These are phyloP conservation scores for Lagocephalus sceleratus DNA, from an alignment of 2,797 vertebrate species.

Conservation along the genomic window DNA sequence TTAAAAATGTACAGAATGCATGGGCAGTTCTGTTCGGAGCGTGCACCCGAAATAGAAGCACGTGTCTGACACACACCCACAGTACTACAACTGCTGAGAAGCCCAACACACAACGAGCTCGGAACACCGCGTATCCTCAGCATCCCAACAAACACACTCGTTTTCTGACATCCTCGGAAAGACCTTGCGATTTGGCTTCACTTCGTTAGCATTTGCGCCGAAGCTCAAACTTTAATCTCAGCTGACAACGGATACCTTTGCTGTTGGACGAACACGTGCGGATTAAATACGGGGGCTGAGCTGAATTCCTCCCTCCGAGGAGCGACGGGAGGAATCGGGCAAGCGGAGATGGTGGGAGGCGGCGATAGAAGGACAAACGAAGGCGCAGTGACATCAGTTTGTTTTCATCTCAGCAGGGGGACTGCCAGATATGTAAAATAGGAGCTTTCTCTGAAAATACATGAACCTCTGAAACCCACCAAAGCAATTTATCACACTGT, in stretches of 20 bases:
- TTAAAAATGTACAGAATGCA: background rate
- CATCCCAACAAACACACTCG: background rate
- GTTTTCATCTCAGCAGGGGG: conserved; percentile 46
- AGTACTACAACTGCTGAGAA: conserved; percentile 7
- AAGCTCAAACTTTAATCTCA: conserved; percentile 14
- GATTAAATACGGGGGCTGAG: conserved; percentile 35
- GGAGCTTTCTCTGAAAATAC: background rate
- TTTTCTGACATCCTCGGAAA: conserved; percentile 3
- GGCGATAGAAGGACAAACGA: conserved; percentile 34
- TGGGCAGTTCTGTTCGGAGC: conserved; percentile 6
- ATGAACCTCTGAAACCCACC: conserved; percentile 7
- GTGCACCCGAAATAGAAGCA: conserved; percentile 18
- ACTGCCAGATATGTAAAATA: conserved; percentile 8
- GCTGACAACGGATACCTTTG: conserved; percentile 33
- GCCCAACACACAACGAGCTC: background rate
- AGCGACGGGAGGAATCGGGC: conserved; percentile 20
- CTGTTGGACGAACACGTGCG: conserved; percentile 36
- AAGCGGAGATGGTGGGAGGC: conserved; percentile 22
- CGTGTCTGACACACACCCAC: conserved; percentile 3
- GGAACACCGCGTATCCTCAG: background rate
- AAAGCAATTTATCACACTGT: conserved; percentile 11
- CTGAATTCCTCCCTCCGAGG: background rate
- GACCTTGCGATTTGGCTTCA: conserved; percentile 2
- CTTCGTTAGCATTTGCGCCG: conserved; percentile 22
- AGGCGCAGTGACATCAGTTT: conserved; percentile 33